These are phyloP conservation scores for Phymorhynchus buccinoides DNA, from an alignment of 1,140 invertebrate genomes.

Conservation along the genomic window DNA sequence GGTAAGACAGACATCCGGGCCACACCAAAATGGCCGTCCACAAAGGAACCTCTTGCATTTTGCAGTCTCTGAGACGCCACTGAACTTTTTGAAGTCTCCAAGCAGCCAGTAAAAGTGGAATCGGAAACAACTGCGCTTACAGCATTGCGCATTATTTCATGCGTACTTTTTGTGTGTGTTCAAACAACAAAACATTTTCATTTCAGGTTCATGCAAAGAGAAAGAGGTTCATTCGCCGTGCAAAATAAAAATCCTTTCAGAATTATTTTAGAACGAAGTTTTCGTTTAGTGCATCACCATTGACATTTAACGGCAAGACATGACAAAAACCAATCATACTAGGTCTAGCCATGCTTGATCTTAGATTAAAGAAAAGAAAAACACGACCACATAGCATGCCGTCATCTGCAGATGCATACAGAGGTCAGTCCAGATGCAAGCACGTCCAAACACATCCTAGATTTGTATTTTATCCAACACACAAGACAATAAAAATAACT, in stretches of 20 bases:
- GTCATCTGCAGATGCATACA: neutral
- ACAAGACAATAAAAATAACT: neutral
- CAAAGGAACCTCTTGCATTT: slow-evolving; percentile 20
- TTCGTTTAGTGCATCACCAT: slow-evolving; percentile 1
- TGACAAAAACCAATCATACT: neutral
- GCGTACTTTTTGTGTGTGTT: neutral
- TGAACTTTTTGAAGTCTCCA: neutral
- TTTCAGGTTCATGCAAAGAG: slow-evolving; percentile 12
- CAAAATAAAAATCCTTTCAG: neutral
- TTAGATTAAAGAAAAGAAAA: neutral
- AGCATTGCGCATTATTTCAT: neutral
- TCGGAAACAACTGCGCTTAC: too few species aligned
- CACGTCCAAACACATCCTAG: neutral
- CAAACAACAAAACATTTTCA: neutral
- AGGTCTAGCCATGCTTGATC: neutral
- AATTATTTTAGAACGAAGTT: neutral
- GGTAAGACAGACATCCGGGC: slow-evolving; percentile 6
- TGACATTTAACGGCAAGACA: neutral
- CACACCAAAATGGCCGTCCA: neutral
- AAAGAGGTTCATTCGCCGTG: slow-evolving; percentile 21
- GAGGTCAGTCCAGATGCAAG: neutral
- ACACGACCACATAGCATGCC: slow-evolving; percentile 2
- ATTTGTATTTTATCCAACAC: neutral
- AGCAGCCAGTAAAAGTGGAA: neutral
- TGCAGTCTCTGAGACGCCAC: neutral